A percentile compares a stretch with the other conserved stretches of the same genome.
Evolutionary conservation across 37 sponge, comb jelly and placozoan species (phyloP).

Genomic region (Mnemiopsis leidyi): DNA sequence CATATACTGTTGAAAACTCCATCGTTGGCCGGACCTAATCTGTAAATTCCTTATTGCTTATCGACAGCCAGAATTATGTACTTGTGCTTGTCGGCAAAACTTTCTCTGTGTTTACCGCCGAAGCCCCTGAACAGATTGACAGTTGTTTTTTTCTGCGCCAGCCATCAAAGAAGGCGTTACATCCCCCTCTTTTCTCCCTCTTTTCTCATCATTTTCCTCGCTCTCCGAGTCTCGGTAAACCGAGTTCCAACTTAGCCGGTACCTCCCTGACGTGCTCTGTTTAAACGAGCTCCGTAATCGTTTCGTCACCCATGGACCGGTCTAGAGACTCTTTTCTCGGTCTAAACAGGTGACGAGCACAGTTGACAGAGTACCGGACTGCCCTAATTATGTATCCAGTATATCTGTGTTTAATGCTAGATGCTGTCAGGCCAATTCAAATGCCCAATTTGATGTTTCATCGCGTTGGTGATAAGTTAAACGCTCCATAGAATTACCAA

Average conservation of each 20-base stretch:
- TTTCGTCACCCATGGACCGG: background rate
- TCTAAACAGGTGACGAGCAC: background rate
- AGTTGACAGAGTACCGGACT: background rate
- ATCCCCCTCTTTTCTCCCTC: background rate
- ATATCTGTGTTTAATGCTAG: background rate
- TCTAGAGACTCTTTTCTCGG: background rate
- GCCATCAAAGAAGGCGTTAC: background rate
- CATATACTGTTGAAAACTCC: background rate
- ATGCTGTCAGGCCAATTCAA: background rate
- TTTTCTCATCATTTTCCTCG: background rate
- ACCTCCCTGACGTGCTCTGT: background rate
- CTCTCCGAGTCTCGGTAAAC: too few species aligned
- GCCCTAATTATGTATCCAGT: background rate
- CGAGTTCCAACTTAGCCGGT: too few species aligned
- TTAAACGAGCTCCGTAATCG: background rate
- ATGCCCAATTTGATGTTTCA: background rate
- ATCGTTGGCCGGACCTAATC: background rate
- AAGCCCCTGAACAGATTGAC: background rate
- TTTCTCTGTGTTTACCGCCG: background rate
- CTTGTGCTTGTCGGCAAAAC: background rate
- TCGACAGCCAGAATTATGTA: background rate
- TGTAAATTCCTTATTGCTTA: background rate
- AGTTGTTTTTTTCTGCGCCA: background rate
- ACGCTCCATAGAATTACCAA: background rate
- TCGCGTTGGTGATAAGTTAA: background rate